Evolutionary conservation across 2,888 invertebrate species (phyloP).

Genomic region (Cheilosia urbana): DNA sequence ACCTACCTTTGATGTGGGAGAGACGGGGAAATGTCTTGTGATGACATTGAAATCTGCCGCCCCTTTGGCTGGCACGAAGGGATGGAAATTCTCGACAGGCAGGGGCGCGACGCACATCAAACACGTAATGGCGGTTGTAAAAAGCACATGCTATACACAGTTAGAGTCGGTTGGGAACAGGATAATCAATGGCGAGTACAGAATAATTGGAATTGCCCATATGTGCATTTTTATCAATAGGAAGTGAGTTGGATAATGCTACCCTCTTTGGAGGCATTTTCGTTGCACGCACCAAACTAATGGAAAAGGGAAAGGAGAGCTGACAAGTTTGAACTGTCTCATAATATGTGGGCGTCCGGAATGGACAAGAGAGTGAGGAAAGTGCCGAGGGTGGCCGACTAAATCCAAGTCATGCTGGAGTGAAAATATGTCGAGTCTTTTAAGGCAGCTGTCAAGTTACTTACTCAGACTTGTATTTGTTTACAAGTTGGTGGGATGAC

Average conservation of each 20-base stretch:
- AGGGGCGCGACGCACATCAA: constrained; percentile 27
- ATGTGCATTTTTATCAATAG: constrained; percentile 55
- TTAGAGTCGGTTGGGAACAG: constrained; percentile 16
- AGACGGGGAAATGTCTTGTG: constrained; percentile 50
- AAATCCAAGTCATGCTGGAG: no score
- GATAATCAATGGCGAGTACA: constrained; percentile 51
- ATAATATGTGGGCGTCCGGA: neutral
- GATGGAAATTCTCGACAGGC: constrained; percentile 36
- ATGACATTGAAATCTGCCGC: constrained; percentile 67
- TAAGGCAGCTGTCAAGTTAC: no score
- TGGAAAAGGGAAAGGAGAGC: constrained; percentile 24
- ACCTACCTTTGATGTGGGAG: neutral
- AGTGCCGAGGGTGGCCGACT: no score
- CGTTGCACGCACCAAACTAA: constrained; percentile 23
- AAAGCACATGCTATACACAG: constrained; percentile 34
- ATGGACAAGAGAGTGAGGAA: neutral
- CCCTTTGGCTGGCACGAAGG: constrained; percentile 12
- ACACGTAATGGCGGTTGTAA: constrained; percentile 64
- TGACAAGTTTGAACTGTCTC: constrained; percentile 43
- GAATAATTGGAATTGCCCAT: constrained; percentile 71
- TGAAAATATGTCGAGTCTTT: no score
- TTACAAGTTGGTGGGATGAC: no score
- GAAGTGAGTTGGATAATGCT: constrained; percentile 31
- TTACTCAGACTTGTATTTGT: no score
- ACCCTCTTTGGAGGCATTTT: constrained; percentile 2